These are phyloP conservation scores for Adineta ricciae DNA, from an alignment of 2,888 invertebrate genomes.

Conservation along the genomic window DNA sequence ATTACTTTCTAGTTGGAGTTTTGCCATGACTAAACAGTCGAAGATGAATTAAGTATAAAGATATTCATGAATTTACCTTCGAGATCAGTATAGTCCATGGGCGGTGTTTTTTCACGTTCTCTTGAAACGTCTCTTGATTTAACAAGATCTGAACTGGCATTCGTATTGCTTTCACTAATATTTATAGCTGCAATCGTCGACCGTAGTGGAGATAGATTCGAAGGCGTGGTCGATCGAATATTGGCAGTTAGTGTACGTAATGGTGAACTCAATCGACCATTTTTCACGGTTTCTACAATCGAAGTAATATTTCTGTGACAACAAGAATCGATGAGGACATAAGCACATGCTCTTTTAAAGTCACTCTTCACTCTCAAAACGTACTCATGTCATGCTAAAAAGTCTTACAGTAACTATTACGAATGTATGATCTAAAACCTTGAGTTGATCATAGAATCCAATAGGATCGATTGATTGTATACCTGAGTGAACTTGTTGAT, in stretches of 20 bases:
- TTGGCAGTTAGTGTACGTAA: not conserved
- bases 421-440: not conserved
- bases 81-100: constrained; percentile 8
- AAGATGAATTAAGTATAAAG: not conserved
- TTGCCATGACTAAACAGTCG: not conserved
- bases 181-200: not conserved
- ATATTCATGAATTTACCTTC: not conserved
- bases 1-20: not conserved
- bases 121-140: not conserved
- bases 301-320: not conserved
- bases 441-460: not conserved
- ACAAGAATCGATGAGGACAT: not conserved
- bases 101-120: not conserved
- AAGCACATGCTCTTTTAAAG: not conserved
- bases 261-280: not conserved
- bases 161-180: not conserved
- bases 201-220: not conserved
- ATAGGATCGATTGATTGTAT: not conserved
- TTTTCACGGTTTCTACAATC: not conserved
- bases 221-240: not conserved
- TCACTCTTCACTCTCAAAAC: not conserved
- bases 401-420: not conserved
- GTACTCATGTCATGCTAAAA: not conserved
- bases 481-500: not conserved
- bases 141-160: not conserved